Conservation (phyloP, 2,797 vertebrate species). For the Pantherophis vulpinus region DNA sequence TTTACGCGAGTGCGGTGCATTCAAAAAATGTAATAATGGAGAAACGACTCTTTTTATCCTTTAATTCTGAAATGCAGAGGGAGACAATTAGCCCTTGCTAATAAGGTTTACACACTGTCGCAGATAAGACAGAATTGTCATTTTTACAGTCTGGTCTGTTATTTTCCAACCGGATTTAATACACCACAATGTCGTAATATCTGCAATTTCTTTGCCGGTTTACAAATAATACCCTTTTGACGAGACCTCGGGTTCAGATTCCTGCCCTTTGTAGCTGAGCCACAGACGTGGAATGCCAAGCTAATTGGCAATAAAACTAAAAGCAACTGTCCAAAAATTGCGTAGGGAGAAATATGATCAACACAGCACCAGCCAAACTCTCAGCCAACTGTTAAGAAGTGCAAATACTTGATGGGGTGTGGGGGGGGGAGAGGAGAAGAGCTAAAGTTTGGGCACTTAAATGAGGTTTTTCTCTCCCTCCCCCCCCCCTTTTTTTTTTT, state of each 20-base stretch:
- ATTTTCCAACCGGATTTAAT: constrained; percentile 52
- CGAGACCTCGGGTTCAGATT: constrained; percentile 40
- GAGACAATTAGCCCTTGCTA: constrained; percentile 46
- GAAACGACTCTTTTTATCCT: not conserved
- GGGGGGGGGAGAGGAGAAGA: not conserved
- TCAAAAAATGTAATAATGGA: not conserved
- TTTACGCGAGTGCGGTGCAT: not conserved
- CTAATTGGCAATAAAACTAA: constrained; percentile 50
- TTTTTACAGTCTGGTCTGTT: constrained; percentile 47
- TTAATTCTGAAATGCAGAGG: constrained; percentile 30
- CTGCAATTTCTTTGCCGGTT: constrained; percentile 30
- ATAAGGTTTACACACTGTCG: constrained; percentile 34
- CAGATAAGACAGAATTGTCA: constrained; percentile 52
- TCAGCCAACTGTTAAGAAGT: constrained; percentile 18
- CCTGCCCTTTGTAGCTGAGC: constrained; percentile 37
- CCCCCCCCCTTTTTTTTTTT: too few species aligned
- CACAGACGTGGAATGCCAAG: constrained; percentile 35
- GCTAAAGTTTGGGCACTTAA: not conserved
- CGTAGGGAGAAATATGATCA: constrained; percentile 11
- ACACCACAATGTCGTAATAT: constrained; percentile 48
- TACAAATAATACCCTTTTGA: constrained; percentile 53
- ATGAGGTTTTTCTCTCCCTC: not conserved
- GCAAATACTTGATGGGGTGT: not conserved
- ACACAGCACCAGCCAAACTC: constrained; percentile 8
- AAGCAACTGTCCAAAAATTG: constrained; percentile 8